Evolutionary conservation across 2,797 vertebrate genomes (phyloP).

Genomic region (Tapirus indicus): DNA sequence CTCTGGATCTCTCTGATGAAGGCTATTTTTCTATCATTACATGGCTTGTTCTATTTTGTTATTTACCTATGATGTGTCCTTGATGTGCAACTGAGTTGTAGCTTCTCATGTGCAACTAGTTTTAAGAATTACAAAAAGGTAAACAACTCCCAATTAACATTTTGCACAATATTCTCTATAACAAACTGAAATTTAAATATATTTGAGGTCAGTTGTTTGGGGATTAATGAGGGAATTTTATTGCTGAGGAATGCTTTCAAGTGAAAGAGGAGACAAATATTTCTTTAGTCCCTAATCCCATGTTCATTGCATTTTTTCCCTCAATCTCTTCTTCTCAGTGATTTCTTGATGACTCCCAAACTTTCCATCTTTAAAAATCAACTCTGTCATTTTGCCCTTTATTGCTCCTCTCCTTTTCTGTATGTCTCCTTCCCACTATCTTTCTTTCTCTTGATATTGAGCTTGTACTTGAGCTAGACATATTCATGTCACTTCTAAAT

Average conservation of each 20-base stretch:
- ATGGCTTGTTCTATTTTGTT: conserved; percentile 17
- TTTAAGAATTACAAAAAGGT: conserved; percentile 28
- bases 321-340: neutral
- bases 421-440: neutral
- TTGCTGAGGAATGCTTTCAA: neutral
- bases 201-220: neutral
- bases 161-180: neutral
- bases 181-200: neutral
- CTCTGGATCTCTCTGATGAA: conserved; percentile 35
- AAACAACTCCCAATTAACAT: neutral
- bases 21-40: conserved; percentile 29
- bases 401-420: neutral
- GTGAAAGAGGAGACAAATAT: neutral
- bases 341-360: neutral
- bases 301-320: neutral
- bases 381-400: neutral
- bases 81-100: conserved; percentile 30
- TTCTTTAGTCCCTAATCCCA: neutral
- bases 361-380: neutral
- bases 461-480: conserved; percentile 14
- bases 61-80: neutral
- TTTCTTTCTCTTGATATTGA: neutral
- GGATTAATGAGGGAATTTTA: neutral
- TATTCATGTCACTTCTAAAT: neutral
- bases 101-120: neutral